A percentile compares a stretch with the other conserved stretches of the same genome.
phyloP scores from a whole-genome alignment of 2,113 vertebrate species.

The Ranitomeya imitator region DNA sequence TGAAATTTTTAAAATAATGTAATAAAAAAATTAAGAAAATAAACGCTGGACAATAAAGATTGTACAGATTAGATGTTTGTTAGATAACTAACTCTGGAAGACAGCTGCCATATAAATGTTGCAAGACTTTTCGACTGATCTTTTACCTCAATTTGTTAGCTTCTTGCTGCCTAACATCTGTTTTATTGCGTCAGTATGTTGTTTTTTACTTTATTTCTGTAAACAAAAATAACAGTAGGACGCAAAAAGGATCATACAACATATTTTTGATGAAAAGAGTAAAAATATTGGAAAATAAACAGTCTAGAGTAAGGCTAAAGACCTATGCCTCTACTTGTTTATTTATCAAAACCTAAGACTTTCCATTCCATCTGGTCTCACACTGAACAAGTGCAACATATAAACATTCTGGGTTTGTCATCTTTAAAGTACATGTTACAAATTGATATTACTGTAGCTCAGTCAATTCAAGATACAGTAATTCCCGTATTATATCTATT shows the following conservation, averaged over 20 bases:
- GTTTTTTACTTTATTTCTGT: conserved; percentile 23
- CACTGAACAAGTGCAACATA: neutral
- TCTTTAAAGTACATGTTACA: neutral
- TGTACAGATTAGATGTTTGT: neutral
- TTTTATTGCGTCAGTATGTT: conserved; percentile 10
- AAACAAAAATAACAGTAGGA: conserved; percentile 39
- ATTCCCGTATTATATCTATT: neutral
- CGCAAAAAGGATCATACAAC: neutral
- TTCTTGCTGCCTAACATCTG: conserved; percentile 47
- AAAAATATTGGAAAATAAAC: conserved; percentile 20
- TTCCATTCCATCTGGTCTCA: neutral
- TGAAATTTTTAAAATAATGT: neutral
- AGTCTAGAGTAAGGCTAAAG: neutral
- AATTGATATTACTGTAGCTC: neutral
- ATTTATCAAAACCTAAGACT: neutral
- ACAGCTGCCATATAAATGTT: conserved; percentile 30
- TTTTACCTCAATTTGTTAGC: conserved; percentile 31
- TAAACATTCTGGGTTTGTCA: neutral
- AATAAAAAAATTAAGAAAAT: neutral
- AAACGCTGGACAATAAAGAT: neutral
- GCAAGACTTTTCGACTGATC: conserved; percentile 14
- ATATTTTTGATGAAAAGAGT: conserved; percentile 19
- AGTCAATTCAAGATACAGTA: neutral
- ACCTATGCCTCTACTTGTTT: neutral
- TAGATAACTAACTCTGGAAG: neutral